Evolutionary conservation across 92 coral and sea anemone species (phyloP).

Genomic region (Parazoanthus atlanticus): DNA sequence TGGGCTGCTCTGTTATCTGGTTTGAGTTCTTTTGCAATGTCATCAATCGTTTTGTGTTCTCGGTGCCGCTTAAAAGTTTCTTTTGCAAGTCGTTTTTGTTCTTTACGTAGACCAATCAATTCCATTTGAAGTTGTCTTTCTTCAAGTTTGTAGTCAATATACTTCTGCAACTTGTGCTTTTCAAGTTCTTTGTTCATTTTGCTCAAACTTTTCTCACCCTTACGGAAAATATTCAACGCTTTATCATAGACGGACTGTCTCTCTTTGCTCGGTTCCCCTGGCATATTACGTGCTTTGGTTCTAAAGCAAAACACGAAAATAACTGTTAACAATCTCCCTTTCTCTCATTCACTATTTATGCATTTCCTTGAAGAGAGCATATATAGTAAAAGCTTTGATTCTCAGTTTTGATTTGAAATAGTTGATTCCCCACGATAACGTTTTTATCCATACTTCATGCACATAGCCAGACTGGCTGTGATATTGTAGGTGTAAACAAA

Average conservation of each 20-base stretch:
- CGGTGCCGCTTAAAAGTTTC: constrained; percentile 67
- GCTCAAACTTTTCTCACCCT: constrained; percentile 65
- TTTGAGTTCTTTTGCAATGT: constrained; percentile 79
- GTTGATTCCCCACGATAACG: no score
- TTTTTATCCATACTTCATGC: no score
- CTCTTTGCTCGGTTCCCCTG: constrained; percentile 52
- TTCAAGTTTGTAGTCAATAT: constrained; percentile 77
- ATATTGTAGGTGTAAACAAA: no score
- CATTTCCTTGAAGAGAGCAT: no score
- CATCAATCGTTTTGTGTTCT: constrained; percentile 73
- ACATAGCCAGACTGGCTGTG: no score
- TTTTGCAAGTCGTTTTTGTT: constrained; percentile 67
- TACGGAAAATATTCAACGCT: constrained; percentile 73
- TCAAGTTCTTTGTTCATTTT: constrained; percentile 64
- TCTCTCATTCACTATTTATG: no score
- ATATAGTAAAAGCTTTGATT: no score
- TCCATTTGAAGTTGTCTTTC: constrained; percentile 72
- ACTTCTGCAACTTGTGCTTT: constrained; percentile 59
- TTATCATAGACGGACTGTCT: constrained; percentile 87
- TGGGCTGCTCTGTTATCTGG: constrained; percentile 49
- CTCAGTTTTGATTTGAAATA: no score
- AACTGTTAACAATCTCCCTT: neutral
- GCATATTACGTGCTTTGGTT: constrained; percentile 46
- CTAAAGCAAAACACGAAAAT: neutral
- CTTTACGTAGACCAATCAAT: constrained; percentile 63